A percentile compares a stretch with the other conserved stretches of the same genome.
Evolutionary conservation across 2,113 vertebrate species (phyloP).

Genomic region (Cyprinodon tularosa): DNA sequence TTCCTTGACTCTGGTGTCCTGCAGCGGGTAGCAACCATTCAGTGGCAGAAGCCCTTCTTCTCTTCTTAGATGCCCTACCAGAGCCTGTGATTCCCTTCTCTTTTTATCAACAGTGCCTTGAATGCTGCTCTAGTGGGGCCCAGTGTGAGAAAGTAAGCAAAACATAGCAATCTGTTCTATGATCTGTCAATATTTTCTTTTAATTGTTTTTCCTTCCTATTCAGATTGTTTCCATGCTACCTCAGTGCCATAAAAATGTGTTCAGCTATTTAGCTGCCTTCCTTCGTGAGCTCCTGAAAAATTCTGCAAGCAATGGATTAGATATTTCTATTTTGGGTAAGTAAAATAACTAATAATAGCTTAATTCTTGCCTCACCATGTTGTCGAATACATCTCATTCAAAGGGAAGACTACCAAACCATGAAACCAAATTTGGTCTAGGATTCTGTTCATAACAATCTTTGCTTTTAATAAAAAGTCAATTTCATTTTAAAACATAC

Average conservation of each 20-base stretch:
- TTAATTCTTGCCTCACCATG: slow-evolving; percentile 25
- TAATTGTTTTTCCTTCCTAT: slow-evolving; percentile 3
- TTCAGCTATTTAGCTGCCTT: slow-evolving; percentile 93
- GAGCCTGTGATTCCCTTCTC: slow-evolving; percentile 90
- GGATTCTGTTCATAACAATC: not conserved
- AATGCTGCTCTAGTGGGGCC: slow-evolving; percentile 74
- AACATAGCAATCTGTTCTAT: not conserved
- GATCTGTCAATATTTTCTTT: not conserved
- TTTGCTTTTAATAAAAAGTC: no score
- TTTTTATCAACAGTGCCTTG: slow-evolving; percentile 85
- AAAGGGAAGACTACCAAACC: not conserved
- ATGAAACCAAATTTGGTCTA: not conserved
- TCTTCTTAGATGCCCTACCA: slow-evolving; percentile 94
- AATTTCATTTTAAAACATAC: no score
- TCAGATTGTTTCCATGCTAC: slow-evolving; percentile 87
- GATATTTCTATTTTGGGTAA: slow-evolving; percentile 91
- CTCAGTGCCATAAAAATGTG: slow-evolving; percentile 89
- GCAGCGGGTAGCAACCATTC: slow-evolving; percentile 94
- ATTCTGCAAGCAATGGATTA: slow-evolving; percentile 88
- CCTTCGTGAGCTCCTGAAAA: slow-evolving; percentile 89
- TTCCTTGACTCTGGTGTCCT: slow-evolving; percentile 61
- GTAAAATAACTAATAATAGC: slow-evolving; percentile 27
- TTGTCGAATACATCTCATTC: not conserved
- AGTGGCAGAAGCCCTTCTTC: slow-evolving; percentile 91
- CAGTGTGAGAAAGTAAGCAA: slow-evolving; percentile 87